Evolutionary conservation across 2,797 vertebrate species (phyloP), one percentile per base, ranked within the genome.

Genomic region (Falco columbarius): DNA sequence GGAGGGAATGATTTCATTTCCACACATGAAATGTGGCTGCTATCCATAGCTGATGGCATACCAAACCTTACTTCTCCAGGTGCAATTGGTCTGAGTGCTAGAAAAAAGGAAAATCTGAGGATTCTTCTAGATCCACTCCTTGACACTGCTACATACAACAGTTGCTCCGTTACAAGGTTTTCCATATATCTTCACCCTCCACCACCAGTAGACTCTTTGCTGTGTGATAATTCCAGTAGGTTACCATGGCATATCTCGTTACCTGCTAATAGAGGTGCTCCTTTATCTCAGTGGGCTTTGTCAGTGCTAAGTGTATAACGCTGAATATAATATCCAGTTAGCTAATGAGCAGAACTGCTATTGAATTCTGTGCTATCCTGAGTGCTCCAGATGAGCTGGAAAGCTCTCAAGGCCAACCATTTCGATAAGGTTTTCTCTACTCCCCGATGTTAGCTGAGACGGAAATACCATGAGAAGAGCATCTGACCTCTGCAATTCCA

Each of bases 281-380:
- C 18, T 47, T 42, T 29, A 29, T 6, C 38, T 75, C 73, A 0
- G 0, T 10, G 63, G 3, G 4, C 52, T 59, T 15, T 36, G 5
- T 14, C 22, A 3, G 40, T 5, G 26, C 46, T 1, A 7, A 66
- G 8, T 2, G 6, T 22, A 6, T 34, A 44, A 3, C 0, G 1
- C 23, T 29, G 4, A 55, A 42, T 38, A 19, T 10, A 6, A 26
- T 7, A 26, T 29, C 42, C 22, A 7, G 9, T 36, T 56, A 24
- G 36, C 52, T 67, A 21, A 24, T 0, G 30, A 70, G 27, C 55
- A 32, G 52, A 72, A 34, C 34, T 10, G 9, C 36, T 65, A 10
- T 3, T 24, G 52, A 29, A 66, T 70, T 62, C 72, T 21, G 38
- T 24, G 9, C 46, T 21, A 13, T 18, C 26, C 85, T 14, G 34